Base-by-base conservation (phyloP, 1,140 invertebrate species). In the Ceratina japonica region DNA sequence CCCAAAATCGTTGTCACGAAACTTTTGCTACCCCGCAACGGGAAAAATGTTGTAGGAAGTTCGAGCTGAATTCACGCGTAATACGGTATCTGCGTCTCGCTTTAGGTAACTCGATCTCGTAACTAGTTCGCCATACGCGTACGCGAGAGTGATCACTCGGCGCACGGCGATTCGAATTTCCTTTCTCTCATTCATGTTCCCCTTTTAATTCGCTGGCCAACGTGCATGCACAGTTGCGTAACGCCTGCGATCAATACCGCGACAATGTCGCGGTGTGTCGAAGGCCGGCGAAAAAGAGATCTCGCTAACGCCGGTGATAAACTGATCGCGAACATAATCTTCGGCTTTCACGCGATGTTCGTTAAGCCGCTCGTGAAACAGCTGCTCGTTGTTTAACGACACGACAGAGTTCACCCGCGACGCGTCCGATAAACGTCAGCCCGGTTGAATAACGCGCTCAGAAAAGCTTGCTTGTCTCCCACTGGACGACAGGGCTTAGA, bases 131-230 rank as follows among this genome's bases (percentile, higher is more conserved):
- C 3, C 49, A 13, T 1, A 18, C 51, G 22, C 37, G n/a, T 52
- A 31, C 37, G 37, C 37, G 10, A 44, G 15, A 70, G 18, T 20
- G 74, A 76, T 71, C 61, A 70, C 68, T n/a, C 37, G 22, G 27
- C 65, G 74, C 66, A 59, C 74, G 75, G 15, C 37, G 64, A 16
- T 52, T 58, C 63, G 66, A 54, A 51, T 69, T 66, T 73, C 81
- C 82, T 84, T 84, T 84, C 82, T 83, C 82, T 83, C 82, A 84
- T 84, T 84, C 82, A 83, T 84, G 83, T 83, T 84, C 83, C 81
- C 71, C 58, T 78, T 44, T 61, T 82, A 70, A 84, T 83, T 83
- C 76, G 44, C 81, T 31, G 59, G 70, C 72, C 24, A 44, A 10
- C 37, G 37, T 44, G 37, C 37, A 44, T 44, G 5, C 37, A 44